These are phyloP conservation scores for Trinorchestia longiramus DNA, from an alignment of 1,140 invertebrate genomes.

Conservation along the genomic window DNA sequence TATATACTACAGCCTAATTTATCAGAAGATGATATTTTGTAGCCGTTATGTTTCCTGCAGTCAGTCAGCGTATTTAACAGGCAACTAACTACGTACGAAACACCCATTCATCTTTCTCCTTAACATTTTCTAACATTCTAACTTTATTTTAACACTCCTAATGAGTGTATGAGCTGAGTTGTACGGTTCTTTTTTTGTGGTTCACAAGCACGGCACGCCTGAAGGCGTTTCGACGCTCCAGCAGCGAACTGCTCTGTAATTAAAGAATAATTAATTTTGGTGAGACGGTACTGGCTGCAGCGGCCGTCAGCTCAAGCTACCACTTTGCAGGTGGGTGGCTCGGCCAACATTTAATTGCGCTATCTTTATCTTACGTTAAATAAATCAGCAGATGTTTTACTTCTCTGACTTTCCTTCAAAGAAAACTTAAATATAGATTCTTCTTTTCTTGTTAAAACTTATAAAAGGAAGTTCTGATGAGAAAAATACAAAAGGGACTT, in stretches of 20 bases:
- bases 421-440: background rate
- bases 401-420: background rate
- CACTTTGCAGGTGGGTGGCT: constrained; percentile 22
- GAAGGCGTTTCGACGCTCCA: background rate
- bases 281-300: background rate
- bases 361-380: background rate
- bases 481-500: background rate
- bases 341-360: background rate
- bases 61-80: background rate
- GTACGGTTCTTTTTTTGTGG: background rate
- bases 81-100: background rate
- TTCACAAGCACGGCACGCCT: constrained; percentile 37
- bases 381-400: background rate
- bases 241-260: constrained; percentile 39
- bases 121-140: background rate
- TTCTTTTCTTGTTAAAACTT: background rate
- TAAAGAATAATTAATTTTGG: constrained; percentile 49
- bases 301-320: background rate
- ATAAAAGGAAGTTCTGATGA: background rate
- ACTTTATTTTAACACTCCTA: constrained; percentile 9
- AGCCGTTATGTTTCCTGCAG: background rate
- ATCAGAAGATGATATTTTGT: background rate
- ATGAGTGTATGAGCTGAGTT: background rate
- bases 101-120: background rate
- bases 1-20: background rate